Base-by-base conservation (phyloP, 2,113 vertebrate species). In the Odocoileus virginianus region DNA sequence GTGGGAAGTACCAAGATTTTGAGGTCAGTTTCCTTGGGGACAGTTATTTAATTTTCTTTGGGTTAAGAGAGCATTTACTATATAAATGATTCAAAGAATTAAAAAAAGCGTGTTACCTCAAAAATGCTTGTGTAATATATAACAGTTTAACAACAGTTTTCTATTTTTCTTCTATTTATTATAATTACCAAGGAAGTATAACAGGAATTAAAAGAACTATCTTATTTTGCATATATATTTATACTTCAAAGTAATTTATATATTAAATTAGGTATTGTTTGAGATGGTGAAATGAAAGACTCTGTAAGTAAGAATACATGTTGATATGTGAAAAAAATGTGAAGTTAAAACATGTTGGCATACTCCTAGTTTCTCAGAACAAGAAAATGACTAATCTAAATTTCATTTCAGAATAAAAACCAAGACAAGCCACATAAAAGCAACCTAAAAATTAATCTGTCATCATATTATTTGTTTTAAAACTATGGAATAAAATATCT, bases 381-480 rank as follows among this genome's bases (percentile, higher is more conserved):
- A 98, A 98, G 95, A 98, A 98, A 98, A 98, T 98, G 96, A 98
- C 98, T 98, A 98, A 98, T 97, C 98, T 98, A 98, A 98, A 98
- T 98, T 97, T 98, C 98, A 98, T 98, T 98, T 98, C 98, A 98
- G 98, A 98, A 97, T 98, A 97, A 98, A 98, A 98, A 97, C 94
- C 98, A 97, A 98, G 98, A 98, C 98, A 98, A 98, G 98, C 97
- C 97, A 98, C 98, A 98, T 98, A 98, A 98, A 98, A 98, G 97
- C 97, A 98, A 97, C 97, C 94, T 98, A 98, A 98, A 98, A 98
- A 96, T 98, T 98, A 98, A 98, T 97, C 97, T 98, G 97, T 98
- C 98, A 98, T 97, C 98, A 98, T 98, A 98, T 98, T 98, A 98
- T 97, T 98, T 98, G 97, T 98, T 98, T 98, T 98, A 98, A 98